These are phyloP conservation scores for Pissodes strobi DNA, from an alignment of 1,140 invertebrate genomes.

Conservation along the genomic window DNA sequence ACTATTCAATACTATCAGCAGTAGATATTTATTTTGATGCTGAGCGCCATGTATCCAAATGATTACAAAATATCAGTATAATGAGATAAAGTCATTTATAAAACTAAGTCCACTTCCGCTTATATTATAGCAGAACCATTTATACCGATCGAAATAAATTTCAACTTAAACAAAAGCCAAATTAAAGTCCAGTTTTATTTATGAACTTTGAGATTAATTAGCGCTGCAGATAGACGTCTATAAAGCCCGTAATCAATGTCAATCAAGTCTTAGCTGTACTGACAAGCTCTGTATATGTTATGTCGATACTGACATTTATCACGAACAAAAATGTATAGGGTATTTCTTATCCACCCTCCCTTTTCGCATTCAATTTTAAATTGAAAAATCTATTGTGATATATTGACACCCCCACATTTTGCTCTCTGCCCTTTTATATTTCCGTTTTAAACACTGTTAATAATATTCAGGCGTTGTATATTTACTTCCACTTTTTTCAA, in stretches of 20 bases:
- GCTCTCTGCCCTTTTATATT: not conserved
- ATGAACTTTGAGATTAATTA: conserved; percentile 38
- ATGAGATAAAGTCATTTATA: too few relatives aligned
- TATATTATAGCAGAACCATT: not conserved
- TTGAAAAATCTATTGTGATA: conserved; percentile 41
- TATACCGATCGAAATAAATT: not conserved
- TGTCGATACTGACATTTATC: conserved; percentile 42
- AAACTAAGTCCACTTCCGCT: not conserved
- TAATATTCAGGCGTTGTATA: too few relatives aligned
- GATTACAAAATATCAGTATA: too few relatives aligned
- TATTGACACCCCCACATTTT: conserved; percentile 29
- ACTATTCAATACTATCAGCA: too few relatives aligned
- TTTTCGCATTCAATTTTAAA: conserved; percentile 39
- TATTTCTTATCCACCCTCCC: conserved; percentile 39
- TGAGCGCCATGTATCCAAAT: too few relatives aligned
- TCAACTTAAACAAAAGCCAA: conserved; percentile 16
- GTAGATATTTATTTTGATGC: too few relatives aligned
- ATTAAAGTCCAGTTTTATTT: conserved; percentile 30
- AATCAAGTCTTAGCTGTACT: conserved; percentile 39
- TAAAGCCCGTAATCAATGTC: conserved; percentile 42
- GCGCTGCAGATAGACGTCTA: conserved; percentile 37
- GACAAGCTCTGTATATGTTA: conserved; percentile 37
- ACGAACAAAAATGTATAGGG: conserved; percentile 38
- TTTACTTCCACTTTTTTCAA: too few relatives aligned
- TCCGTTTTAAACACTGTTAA: conserved; percentile 1